phyloP scores from a whole-genome alignment of 2,888 invertebrate species.

The Yponomeuta cagnagella region DNA sequence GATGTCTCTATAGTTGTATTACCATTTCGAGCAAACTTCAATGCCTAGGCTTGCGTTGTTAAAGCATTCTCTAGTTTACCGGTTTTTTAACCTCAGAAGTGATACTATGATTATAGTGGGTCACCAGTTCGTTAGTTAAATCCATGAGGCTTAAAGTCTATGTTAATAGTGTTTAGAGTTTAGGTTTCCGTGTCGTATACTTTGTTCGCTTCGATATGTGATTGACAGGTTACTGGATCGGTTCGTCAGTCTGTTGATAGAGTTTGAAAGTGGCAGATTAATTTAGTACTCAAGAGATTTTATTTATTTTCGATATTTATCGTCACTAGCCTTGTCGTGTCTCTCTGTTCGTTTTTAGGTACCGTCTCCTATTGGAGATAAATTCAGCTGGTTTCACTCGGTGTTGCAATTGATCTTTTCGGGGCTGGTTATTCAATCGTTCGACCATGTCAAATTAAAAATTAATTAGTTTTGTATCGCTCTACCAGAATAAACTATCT shows the following conservation, averaged over 20 bases:
- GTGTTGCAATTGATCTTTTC: too few relatives aligned
- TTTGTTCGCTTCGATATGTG: neutral
- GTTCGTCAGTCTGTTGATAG: neutral
- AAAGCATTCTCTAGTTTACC: neutral
- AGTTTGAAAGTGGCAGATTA: neutral
- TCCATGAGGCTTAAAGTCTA: neutral
- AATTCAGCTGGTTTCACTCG: neutral
- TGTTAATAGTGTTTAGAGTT: neutral
- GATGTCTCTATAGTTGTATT: neutral
- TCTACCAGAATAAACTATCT: too few relatives aligned
- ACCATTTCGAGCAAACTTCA: neutral
- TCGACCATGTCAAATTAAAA: too few relatives aligned
- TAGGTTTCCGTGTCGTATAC: neutral
- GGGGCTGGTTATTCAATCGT: too few relatives aligned
- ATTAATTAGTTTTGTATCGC: too few relatives aligned
- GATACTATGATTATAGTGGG: neutral
- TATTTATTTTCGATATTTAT: neutral
- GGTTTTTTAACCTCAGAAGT: neutral
- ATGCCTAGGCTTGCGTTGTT: neutral
- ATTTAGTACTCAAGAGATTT: too few relatives aligned
- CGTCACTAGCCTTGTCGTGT: neutral
- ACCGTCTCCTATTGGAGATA: too few relatives aligned
- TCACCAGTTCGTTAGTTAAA: neutral
- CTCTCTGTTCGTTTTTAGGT: too few relatives aligned
- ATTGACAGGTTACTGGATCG: neutral